Evolutionary conservation across 2,797 vertebrate genomes (phyloP).

Genomic region (Calcarius lapponicus): DNA sequence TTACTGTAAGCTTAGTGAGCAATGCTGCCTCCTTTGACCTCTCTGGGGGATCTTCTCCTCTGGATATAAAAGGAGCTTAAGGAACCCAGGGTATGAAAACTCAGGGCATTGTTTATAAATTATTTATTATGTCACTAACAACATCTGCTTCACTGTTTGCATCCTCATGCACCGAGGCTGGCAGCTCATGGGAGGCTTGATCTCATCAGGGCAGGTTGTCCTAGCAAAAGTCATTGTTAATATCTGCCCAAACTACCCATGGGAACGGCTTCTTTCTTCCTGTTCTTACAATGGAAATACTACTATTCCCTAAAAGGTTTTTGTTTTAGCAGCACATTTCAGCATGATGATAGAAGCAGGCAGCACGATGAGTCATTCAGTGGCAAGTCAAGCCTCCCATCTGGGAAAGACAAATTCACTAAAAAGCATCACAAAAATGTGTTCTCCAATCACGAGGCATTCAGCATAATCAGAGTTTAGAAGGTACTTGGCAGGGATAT

Average conservation of each 20-base stretch:
- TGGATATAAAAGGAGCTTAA: background rate
- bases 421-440: background rate
- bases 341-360: background rate
- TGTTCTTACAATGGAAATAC: accelerated
- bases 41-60: background rate
- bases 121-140: background rate
- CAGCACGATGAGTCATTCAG: background rate
- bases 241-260: background rate
- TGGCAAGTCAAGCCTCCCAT: background rate
- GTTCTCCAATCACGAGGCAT: background rate
- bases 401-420: background rate
- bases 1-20: background rate
- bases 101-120: background rate
- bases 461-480: background rate
- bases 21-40: background rate
- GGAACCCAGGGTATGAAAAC: background rate
- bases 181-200: background rate
- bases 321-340: background rate
- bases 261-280: background rate
- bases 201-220: background rate
- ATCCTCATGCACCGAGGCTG: background rate
- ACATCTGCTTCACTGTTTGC: background rate
- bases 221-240: background rate
- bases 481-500: background rate
- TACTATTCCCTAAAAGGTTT: background rate